Evolutionary conservation across 37 sponge, comb jelly and placozoan genomes (phyloP).

Genomic region (Ephydatia muelleri): DNA sequence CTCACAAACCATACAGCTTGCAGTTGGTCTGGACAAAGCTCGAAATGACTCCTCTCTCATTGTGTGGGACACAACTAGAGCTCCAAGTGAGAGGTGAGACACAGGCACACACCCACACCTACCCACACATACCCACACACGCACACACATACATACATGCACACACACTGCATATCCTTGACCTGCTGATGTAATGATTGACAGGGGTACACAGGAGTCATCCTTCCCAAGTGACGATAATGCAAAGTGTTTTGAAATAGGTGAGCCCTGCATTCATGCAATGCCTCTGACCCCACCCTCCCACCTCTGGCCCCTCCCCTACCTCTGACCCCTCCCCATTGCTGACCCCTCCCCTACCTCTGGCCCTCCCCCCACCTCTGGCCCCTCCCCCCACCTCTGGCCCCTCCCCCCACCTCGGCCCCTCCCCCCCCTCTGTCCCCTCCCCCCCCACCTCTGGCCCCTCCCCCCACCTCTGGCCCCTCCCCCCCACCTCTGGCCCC

Average conservation of each 20-base stretch:
- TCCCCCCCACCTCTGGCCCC: neutral
- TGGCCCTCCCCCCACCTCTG: too few species aligned
- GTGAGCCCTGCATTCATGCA: neutral
- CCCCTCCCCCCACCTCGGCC: neutral
- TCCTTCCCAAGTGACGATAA: constrained; percentile 13
- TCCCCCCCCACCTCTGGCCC: neutral
- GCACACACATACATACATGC: neutral
- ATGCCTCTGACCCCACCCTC: neutral
- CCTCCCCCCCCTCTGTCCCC: neutral
- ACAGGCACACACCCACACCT: too few species aligned
- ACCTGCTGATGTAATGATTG: neutral
- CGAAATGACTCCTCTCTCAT: constrained; percentile 53
- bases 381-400: too few species aligned
- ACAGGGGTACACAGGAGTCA: neutral
- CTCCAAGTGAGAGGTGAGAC: constrained; percentile 15
- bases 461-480: too few species aligned
- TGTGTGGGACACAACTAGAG: constrained; percentile 56
- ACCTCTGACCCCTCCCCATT: constrained; percentile 5
- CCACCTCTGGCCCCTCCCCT: too few species aligned
- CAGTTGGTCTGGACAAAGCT: constrained; percentile 49
- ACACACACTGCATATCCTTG: neutral
- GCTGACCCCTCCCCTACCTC: neutral
- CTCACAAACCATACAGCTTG: constrained; percentile 24
- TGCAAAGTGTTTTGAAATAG: constrained; percentile 50
- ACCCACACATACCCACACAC: too few species aligned